Conservation (phyloP, 2,888 invertebrate species). For the Magallana nippona region DNA sequence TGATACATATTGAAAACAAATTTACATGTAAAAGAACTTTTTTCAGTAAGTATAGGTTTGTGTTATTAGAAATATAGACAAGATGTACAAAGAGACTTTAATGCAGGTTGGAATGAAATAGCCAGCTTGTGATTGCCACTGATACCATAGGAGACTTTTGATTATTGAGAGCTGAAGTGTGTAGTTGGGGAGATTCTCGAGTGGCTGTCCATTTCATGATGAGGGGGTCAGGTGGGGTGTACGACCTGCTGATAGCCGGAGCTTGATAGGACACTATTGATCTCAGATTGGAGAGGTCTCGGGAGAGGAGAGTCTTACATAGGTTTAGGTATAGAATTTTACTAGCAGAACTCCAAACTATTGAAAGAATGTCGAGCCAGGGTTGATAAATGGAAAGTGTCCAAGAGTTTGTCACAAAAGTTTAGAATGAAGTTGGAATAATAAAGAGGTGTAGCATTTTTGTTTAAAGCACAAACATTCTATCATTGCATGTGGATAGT, state of each 20-base stretch:
- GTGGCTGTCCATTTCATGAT: slow-evolving; percentile 18
- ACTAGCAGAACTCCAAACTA: not conserved
- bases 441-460: no score
- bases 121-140: not conserved
- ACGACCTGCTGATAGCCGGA: not conserved
- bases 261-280: not conserved
- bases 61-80: no score
- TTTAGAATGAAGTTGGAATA: no score
- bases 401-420: not conserved
- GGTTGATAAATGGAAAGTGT: not conserved
- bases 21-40: no score
- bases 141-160: not conserved
- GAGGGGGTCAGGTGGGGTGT: not conserved
- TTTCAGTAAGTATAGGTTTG: no score
- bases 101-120: not conserved
- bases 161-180: not conserved
- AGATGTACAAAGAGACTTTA: no score
- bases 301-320: not conserved
- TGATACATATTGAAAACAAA: no score
- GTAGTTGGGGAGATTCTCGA: slow-evolving; percentile 15
- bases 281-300: no score
- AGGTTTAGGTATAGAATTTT: not conserved
- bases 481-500: no score
- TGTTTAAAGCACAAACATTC: no score
- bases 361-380: not conserved